Evolutionary conservation across 2,888 invertebrate species (phyloP).

Genomic region (Synanthedon myopaeformis): DNA sequence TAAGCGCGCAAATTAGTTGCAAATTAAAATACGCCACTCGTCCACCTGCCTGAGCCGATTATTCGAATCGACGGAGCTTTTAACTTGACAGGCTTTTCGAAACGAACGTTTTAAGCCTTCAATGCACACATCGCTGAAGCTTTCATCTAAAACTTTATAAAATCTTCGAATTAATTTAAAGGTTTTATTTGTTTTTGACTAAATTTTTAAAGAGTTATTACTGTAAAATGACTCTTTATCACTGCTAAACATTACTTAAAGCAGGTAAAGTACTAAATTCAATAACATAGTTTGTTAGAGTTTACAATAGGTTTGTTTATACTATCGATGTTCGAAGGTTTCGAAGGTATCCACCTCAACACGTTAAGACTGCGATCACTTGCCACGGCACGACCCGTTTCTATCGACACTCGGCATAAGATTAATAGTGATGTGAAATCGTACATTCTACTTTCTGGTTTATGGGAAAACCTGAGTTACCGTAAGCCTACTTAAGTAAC

Average conservation of each 20-base stretch:
- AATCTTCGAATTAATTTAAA: too few species aligned
- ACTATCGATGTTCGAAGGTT: slow-evolving; percentile 45
- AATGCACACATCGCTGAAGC: not conserved
- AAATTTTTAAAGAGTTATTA: too few species aligned
- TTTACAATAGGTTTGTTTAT: not conserved
- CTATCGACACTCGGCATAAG: slow-evolving; percentile 22
- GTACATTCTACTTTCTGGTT: not conserved
- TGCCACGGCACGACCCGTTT: slow-evolving; percentile 51
- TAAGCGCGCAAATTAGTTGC: slow-evolving; percentile 48
- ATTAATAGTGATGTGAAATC: slow-evolving; percentile 8
- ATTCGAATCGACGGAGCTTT: slow-evolving; percentile 12
- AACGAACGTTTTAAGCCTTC: not conserved
- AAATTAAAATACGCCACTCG: slow-evolving; percentile 46
- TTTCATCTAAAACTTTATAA: too few species aligned
- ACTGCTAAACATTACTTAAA: too few species aligned
- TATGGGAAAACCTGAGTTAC: too few species aligned
- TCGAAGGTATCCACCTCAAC: slow-evolving; percentile 19
- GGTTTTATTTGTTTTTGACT: too few species aligned
- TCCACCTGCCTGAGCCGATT: slow-evolving; percentile 63
- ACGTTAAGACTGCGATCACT: slow-evolving; percentile 45
- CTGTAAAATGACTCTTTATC: too few species aligned
- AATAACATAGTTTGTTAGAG: not conserved
- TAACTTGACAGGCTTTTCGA: slow-evolving; percentile 1
- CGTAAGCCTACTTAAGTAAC: too few species aligned
- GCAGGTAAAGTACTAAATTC: too few species aligned